Base-by-base conservation (phyloP, 2,888 invertebrate genomes). In the Drosophila buzzatii region DNA sequence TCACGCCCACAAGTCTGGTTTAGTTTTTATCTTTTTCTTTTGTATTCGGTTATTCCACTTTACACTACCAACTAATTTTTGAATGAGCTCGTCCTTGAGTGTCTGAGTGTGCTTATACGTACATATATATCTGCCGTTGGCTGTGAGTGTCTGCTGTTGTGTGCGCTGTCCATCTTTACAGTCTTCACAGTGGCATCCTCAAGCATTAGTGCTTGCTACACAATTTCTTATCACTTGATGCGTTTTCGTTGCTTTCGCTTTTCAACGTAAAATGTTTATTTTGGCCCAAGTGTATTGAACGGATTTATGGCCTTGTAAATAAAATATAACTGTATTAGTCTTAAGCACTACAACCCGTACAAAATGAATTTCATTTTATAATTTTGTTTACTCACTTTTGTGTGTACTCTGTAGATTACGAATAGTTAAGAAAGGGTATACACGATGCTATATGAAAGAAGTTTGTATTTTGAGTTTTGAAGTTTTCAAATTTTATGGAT, bases 81-180 rank as follows among this genome's bases (percentile, higher is more conserved):
- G 69, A 70, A 85, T 79, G 80, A 49, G 68, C 23, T 64, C 67
- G 70, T 70, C 82, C 88, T 82, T 85, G 70, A 52, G 55, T 64
- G 59, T 51, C 18, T 31, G 18, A 45, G 18, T 61, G 20, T 64
- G 68, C 52, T 47, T 31, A n/a, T 65, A 33, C 58, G 20, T 64
- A 66, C 52, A 42, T 31, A n/a, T 65, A 33, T 47, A 23, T 59
- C 14, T 76, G 55, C 45, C 35, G 9, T 4, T 44, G 18, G 37
- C 20, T 16, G 14, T 35, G n/a, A 2, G 47, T 61, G 72, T 41
- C 20, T 62, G 31, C 2, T 18, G 9, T 14, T 23, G 23, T 56
- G 63, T n/a, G 37, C 42, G 35, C 49, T 10, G 47, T 39, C 56
- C 39, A 42, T 18, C 18, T 20, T 27, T 42, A 27, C 27, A 27